A percentile compares a stretch with the other conserved stretches of the same genome.
Evolutionary conservation across 2,888 invertebrate genomes (phyloP).

Genomic region (Siphlonurus alternatus): DNA sequence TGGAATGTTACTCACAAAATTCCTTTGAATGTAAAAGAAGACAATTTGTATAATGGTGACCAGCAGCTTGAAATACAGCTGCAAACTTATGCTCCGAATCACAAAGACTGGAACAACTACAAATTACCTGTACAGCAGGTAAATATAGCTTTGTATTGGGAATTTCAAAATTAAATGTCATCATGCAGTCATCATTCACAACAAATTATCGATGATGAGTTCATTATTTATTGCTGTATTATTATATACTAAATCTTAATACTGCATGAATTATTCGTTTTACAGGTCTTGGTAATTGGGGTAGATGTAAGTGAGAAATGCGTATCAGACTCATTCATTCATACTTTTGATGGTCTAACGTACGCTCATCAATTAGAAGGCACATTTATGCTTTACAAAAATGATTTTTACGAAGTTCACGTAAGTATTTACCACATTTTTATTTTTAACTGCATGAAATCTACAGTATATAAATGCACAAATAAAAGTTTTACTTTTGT

Average conservation of each 20-base stretch:
- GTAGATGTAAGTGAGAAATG: conserved; percentile 17
- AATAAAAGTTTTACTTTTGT: neutral
- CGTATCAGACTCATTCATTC: conserved; percentile 14
- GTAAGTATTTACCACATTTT: conserved; percentile 8
- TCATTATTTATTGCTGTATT: neutral
- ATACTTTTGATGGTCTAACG: conserved; percentile 17
- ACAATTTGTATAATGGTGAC: conserved; percentile 8
- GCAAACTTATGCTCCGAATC: neutral
- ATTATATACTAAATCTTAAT: neutral
- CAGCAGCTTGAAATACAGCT: conserved; percentile 6
- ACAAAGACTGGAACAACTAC: conserved; percentile 9
- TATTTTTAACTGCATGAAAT: neutral
- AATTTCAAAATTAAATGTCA: too few relatives aligned
- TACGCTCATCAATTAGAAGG: conserved; percentile 17
- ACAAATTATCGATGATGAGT: neutral
- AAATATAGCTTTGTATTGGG: too few relatives aligned
- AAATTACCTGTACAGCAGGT: conserved; percentile 8
- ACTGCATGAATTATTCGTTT: too few relatives aligned
- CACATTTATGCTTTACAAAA: conserved; percentile 17
- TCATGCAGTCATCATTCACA: neutral
- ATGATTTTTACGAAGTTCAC: conserved; percentile 18
- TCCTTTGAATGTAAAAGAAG: conserved; percentile 15
- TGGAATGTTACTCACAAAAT: conserved; percentile 19
- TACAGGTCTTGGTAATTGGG: conserved; percentile 15
- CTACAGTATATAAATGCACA: neutral